Base-by-base conservation (phyloP, 2,888 invertebrate genomes). In the Silvanus unidentatus region DNA sequence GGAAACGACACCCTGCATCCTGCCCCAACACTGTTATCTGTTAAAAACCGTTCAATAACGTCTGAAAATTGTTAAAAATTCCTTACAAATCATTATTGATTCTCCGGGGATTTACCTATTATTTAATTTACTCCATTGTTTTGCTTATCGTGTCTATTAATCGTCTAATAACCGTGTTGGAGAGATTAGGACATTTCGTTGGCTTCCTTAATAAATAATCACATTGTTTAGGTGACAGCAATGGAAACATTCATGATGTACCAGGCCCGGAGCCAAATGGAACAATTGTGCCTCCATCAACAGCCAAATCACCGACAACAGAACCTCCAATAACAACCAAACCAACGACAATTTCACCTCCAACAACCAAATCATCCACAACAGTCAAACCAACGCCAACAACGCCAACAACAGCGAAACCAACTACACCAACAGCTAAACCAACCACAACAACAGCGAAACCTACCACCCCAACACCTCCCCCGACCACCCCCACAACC, bases 381-480 rank as follows among this genome's bases (percentile, higher is more conserved):
- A 68, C 69, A 61, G 65, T 57, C 57, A 70, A 72, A 46, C 29
- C 57, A 13, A 13, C 46, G 5, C 57, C 60, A 6, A 52, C 65
- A 5, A 61, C 67, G 27, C 55, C 70, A 13, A 60, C 63, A 10
- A 40, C 62, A 14, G 42, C 52, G 11, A 54, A 70, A 12, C 59
- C 67, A 3, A 44, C 58, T n/a, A 41, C 54, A 16, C 50, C 63
- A 2, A 45, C 57, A 10, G 40, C 62, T 9, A 39, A 57, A 16
- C 47, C 54, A 16, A 45, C 52, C 3, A 56, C 44, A 15, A 43
- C 74, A 44, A 68, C 74, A 54, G 50, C 74, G 15, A 56, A 61
- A 48, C 72, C 59, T 58, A 66, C 34, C 65, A 64, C 74, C 44
- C 60, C 65, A 57, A 56, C 70, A 63, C 73, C 64, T 52, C 57